Evolutionary conservation across 2,797 vertebrate species (phyloP).

Genomic region (Zenarchopterus dispar): DNA sequence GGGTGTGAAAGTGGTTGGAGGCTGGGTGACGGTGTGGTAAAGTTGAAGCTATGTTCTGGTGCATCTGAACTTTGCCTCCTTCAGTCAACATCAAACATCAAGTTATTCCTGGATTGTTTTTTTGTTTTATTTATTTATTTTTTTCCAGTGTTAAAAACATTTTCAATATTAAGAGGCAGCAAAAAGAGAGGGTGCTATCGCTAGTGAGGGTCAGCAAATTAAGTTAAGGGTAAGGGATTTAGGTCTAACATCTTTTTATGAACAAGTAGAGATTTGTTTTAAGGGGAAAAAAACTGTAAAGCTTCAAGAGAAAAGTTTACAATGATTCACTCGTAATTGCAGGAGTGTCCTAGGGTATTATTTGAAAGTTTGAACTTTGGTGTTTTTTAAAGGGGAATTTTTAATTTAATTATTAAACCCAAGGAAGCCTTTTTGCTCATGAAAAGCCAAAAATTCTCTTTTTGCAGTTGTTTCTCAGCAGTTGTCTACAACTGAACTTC

Average conservation of each 20-base stretch:
- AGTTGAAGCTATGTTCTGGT: slow-evolving; percentile 14
- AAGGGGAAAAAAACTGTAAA: background rate
- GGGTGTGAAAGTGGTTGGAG: slow-evolving; percentile 10
- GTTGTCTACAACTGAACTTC: slow-evolving; percentile 42
- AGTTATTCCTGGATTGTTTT: background rate
- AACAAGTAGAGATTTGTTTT: background rate
- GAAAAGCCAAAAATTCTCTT: slow-evolving; percentile 14
- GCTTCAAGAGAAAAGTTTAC: background rate
- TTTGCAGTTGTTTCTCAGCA: slow-evolving; percentile 16
- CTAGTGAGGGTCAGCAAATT: slow-evolving; percentile 1
- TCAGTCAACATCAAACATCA: background rate
- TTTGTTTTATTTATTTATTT: slow-evolving; percentile 20
- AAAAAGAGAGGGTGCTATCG: background rate
- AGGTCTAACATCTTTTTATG: background rate
- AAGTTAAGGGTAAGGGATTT: background rate
- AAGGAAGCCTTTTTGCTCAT: slow-evolving; percentile 16
- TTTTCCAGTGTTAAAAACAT: too few species aligned
- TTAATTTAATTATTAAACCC: slow-evolving; percentile 9
- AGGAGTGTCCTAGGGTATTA: slow-evolving; percentile 12
- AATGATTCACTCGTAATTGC: background rate
- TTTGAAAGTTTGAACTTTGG: slow-evolving; percentile 5
- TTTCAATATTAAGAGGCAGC: background rate
- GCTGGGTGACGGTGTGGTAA: slow-evolving; percentile 16
- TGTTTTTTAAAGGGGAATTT: slow-evolving; percentile 22
- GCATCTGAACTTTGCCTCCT: slow-evolving; percentile 13